A percentile compares a stretch with the other conserved stretches of the same genome.
Conservation (phyloP, 2,113 vertebrate genomes). For the Sinocyclocheilus rhinocerous region DNA sequence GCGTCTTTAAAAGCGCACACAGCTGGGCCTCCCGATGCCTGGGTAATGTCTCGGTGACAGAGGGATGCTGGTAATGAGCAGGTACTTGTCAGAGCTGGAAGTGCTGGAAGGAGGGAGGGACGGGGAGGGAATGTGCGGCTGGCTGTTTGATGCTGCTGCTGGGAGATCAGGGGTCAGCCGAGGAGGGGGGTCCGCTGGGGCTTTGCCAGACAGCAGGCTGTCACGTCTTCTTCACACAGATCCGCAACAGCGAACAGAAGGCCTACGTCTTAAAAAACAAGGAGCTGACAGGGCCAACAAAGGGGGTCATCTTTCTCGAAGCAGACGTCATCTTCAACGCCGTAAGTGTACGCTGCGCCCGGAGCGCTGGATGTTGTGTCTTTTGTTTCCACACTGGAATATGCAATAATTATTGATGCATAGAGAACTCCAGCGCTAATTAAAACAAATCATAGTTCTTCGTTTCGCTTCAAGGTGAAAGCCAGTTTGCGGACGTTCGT, state of each 20-base stretch:
- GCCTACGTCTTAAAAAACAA: conserved; percentile 95
- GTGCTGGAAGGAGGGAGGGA: conserved; percentile 53
- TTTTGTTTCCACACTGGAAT: conserved; percentile 7
- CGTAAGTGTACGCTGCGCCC: conserved; percentile 84
- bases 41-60: conserved; percentile 90
- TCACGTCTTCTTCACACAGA: conserved; percentile 86
- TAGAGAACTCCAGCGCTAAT: conserved; percentile 30
- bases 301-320: conserved; percentile 94
- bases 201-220: conserved; percentile 86
- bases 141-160: conserved; percentile 89
- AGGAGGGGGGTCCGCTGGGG: conserved; percentile 80
- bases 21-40: conserved; percentile 80
- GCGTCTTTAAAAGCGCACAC: conserved; percentile 10
- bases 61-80: conserved; percentile 89
- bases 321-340: conserved; percentile 95
- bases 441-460: conserved; percentile 32
- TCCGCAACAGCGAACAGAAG: conserved; percentile 93
- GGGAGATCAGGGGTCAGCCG: conserved; percentile 76
- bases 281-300: conserved; percentile 92
- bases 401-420: conserved; percentile 39
- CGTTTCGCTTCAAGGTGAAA: conserved; percentile 81
- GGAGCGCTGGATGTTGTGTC: not conserved
- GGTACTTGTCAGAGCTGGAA: conserved; percentile 92
- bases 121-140: conserved; percentile 70
- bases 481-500: conserved; percentile 87